These are phyloP conservation scores for Callinectes sapidus DNA, from an alignment of 2,888 invertebrate genomes.

Conservation along the genomic window DNA sequence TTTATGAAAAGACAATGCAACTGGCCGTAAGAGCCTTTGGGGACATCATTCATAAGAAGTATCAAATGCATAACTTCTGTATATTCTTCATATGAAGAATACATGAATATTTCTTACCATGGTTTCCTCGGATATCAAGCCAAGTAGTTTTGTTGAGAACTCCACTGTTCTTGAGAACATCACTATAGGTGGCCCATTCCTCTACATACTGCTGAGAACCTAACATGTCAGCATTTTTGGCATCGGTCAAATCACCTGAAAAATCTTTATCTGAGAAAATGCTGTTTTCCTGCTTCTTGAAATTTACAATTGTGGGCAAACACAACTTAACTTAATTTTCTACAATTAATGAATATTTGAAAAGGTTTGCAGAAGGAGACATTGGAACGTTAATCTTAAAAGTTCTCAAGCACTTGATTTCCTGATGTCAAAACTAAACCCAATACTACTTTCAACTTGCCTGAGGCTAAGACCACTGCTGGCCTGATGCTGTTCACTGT, in stretches of 20 bases:
- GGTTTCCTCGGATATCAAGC: constrained; percentile 94
- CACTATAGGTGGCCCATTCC: constrained; percentile 89
- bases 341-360: too few relatives aligned
- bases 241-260: constrained; percentile 89
- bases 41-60: not conserved
- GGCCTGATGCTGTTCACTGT: constrained; percentile 86
- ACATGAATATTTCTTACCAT: constrained; percentile 80
- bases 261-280: constrained; percentile 50
- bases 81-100: not conserved
- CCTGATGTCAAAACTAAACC: constrained; percentile 46
- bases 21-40: not conserved
- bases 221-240: constrained; percentile 85
- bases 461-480: constrained; percentile 86
- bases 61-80: not conserved
- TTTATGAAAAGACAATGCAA: too few relatives aligned
- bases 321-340: not conserved
- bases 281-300: not conserved
- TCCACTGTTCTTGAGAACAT: constrained; percentile 82
- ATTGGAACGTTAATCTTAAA: not conserved
- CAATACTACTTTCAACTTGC: constrained; percentile 76
- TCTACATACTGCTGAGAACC: constrained; percentile 87
- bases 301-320: not conserved
- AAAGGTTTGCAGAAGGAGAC: not conserved
- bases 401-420: not conserved
- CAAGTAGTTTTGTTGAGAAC: constrained; percentile 84